Evolutionary conservation across 1,140 invertebrate genomes (phyloP).

Genomic region (Macrobrachium nipponense): DNA sequence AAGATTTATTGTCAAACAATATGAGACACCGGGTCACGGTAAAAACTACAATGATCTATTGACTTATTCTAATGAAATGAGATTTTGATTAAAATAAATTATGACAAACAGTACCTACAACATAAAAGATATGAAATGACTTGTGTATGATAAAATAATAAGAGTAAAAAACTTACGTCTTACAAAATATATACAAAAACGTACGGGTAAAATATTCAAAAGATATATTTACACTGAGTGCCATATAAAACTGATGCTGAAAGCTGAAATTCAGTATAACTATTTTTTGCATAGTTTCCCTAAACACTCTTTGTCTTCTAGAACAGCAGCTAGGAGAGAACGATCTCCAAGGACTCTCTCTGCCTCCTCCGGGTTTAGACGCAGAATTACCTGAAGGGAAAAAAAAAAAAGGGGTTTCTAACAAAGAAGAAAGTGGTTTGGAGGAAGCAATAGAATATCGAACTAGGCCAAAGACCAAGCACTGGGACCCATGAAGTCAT

Average conservation of each 20-base stretch:
- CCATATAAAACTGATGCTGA: not conserved
- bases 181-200: conserved; percentile 10
- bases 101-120: no score
- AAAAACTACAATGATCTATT: no score
- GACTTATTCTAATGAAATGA: no score
- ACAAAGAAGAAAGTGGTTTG: not conserved
- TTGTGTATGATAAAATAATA: no score
- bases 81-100: no score
- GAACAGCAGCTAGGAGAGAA: conserved; percentile 82
- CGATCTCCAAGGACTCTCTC: conserved; percentile 83
- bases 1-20: no score
- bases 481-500: no score
- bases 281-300: conserved; percentile 53
- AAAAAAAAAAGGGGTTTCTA: conserved; percentile 17
- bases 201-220: no score
- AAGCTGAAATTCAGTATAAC: not conserved
- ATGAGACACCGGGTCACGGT: no score
- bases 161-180: not conserved
- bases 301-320: conserved; percentile 73
- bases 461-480: not conserved
- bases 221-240: not conserved
- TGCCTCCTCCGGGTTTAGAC: conserved; percentile 88
- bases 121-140: no score
- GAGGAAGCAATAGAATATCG: not conserved
- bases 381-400: conserved; percentile 76